Conservation (phyloP, 2,113 vertebrate species). For the Python bivittatus region DNA sequence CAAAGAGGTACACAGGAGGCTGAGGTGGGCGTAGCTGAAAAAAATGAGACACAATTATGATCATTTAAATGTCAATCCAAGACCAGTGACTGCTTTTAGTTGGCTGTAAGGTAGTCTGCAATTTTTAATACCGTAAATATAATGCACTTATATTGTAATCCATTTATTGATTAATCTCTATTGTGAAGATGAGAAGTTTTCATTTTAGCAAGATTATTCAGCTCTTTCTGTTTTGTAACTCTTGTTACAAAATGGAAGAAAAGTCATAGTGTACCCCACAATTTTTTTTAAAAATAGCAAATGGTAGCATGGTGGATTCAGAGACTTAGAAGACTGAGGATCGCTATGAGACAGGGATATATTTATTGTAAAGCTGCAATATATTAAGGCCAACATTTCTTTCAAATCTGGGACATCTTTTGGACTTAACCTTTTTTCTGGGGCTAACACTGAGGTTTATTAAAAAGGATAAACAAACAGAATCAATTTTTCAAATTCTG, state of each 20-base stretch:
- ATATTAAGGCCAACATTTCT: neutral
- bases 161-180: neutral
- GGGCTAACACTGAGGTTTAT: neutral
- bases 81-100: neutral
- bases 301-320: neutral
- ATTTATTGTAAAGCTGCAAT: neutral
- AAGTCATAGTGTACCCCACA: neutral
- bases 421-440: neutral
- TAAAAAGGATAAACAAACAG: neutral
- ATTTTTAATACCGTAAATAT: neutral
- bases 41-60: constrained; percentile 33
- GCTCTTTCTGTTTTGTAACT: neutral
- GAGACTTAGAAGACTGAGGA: neutral
- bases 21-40: constrained; percentile 91
- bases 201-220: neutral
- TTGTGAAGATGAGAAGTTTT: neutral
- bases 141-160: neutral
- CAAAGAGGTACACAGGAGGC: constrained; percentile 94
- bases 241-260: neutral
- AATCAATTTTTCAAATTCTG: neutral
- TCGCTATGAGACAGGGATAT: neutral
- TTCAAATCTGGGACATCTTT: neutral
- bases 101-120: neutral
- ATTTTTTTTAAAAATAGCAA: neutral
- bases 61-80: constrained; percentile 6